Conservation (phyloP, 2,113 vertebrate genomes). For the Paramormyrops kingsleyae region DNA sequence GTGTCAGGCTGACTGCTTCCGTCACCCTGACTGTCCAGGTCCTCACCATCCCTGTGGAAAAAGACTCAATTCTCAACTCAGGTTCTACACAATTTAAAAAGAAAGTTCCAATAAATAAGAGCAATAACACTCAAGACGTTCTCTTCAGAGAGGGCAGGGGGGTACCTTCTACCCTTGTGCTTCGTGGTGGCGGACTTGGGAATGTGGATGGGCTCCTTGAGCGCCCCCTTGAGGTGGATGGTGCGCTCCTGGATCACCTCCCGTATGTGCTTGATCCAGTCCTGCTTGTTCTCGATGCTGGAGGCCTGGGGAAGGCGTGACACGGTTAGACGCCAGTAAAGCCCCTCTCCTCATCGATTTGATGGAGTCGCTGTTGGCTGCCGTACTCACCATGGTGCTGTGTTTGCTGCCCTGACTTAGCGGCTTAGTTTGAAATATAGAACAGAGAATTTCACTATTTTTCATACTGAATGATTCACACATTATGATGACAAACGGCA, state of each 20-base stretch:
- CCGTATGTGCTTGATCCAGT: slow-evolving; percentile 98
- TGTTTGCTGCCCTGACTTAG: slow-evolving; percentile 76
- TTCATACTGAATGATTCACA: slow-evolving; percentile 38
- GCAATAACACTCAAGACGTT: neutral
- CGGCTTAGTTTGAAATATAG: slow-evolving; percentile 70
- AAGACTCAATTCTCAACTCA: neutral
- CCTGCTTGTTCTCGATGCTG: slow-evolving; percentile 98
- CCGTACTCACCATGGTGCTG: slow-evolving; percentile 72
- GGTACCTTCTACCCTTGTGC: slow-evolving; percentile 86
- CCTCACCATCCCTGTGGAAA: slow-evolving; percentile 81
- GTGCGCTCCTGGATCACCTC: slow-evolving; percentile 98
- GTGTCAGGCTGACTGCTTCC: slow-evolving; percentile 97
- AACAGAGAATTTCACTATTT: slow-evolving; percentile 69
- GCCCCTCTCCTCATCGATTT: slow-evolving; percentile 37
- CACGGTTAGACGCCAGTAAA: slow-evolving; percentile 11
- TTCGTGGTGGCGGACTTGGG: slow-evolving; percentile 83
- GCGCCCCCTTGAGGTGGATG: slow-evolving; percentile 89
- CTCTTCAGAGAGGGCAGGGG: neutral
- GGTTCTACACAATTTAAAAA: neutral
- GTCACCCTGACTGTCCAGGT: slow-evolving; percentile 96
- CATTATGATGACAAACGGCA: slow-evolving; percentile 43
- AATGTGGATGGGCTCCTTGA: slow-evolving; percentile 97
- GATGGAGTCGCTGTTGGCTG: slow-evolving; percentile 48
- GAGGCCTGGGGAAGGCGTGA: slow-evolving; percentile 70
- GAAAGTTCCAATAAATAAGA: neutral